Evolutionary conservation across 2,888 invertebrate genomes (phyloP).

Genomic region (Melinopterus prodromus): DNA sequence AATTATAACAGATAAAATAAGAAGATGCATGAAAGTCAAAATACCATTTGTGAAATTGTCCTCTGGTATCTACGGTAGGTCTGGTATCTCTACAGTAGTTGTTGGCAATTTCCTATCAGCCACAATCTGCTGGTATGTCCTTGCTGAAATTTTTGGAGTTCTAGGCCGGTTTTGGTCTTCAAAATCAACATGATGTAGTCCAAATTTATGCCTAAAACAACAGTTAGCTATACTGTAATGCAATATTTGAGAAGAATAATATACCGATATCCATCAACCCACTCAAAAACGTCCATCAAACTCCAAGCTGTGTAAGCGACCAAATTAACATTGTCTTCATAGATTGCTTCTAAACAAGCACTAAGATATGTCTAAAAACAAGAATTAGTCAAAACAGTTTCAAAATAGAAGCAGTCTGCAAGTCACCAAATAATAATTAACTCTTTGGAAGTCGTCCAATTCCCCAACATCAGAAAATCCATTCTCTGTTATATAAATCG

Average conservation of each 20-base stretch:
- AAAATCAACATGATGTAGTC: conserved; percentile 73
- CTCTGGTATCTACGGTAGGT: background rate
- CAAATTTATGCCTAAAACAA: conserved; percentile 60
- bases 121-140: conserved; percentile 63
- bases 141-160: conserved; percentile 69
- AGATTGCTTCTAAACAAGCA: conserved; percentile 60
- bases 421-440: conserved; percentile 33
- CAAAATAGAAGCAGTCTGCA: background rate
- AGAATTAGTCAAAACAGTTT: background rate
- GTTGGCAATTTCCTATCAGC: conserved; percentile 47
- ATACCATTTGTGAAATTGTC: background rate
- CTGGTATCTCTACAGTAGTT: conserved; percentile 21
- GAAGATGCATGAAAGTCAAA: background rate
- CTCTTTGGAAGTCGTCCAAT: conserved; percentile 29
- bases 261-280: conserved; percentile 76
- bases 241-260: conserved; percentile 44
- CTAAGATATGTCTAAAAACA: conserved; percentile 56
- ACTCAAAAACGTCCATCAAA: conserved; percentile 80
- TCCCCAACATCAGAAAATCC: conserved; percentile 29
- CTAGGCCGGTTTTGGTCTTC: conserved; percentile 65
- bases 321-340: conserved; percentile 65
- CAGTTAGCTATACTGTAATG: background rate
- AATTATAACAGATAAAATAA: background rate
- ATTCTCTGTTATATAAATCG: conserved; percentile 34
- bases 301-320: conserved; percentile 78